Percentiles rank a stretch among this genome's conserved stretches.
Evolutionary conservation across 1,140 invertebrate genomes (phyloP).

Genomic region (Monomorium pharaonis): DNA sequence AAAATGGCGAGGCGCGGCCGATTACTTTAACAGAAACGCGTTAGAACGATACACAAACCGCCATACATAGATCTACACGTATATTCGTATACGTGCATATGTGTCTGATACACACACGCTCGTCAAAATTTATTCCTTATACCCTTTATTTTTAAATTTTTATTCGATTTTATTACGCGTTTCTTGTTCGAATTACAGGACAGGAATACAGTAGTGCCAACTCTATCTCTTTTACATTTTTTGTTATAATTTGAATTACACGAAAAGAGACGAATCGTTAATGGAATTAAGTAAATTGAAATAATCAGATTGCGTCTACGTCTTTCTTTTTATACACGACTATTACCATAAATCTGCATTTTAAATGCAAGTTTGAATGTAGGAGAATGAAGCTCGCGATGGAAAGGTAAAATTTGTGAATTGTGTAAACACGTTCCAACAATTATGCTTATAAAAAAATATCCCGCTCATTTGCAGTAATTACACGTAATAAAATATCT

Average conservation of each 20-base stretch:
- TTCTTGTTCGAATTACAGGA: background rate
- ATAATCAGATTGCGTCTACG: constrained; percentile 8
- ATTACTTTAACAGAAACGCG: background rate
- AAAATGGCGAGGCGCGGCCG: background rate
- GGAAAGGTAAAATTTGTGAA: background rate
- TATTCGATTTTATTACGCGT: background rate
- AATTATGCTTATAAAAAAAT: constrained; percentile 19
- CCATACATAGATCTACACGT: background rate
- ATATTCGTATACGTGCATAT: background rate
- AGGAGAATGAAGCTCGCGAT: constrained; percentile 7
- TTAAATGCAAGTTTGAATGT: constrained; percentile 27
- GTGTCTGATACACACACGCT: background rate
- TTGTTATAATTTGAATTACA: background rate
- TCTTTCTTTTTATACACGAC: constrained; percentile 5
- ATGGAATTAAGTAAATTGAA: constrained; percentile 21
- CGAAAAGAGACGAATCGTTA: background rate
- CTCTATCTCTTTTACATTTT: background rate
- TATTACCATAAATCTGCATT: constrained; percentile 27
- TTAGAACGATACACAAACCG: background rate
- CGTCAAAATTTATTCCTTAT: background rate
- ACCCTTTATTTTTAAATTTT: background rate
- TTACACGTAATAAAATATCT: background rate
- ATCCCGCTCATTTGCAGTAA: constrained; percentile 13
- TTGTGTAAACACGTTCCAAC: background rate
- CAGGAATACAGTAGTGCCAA: background rate